Conservation (phyloP, 2,113 vertebrate genomes). For the Brienomyrus brachyistius region DNA sequence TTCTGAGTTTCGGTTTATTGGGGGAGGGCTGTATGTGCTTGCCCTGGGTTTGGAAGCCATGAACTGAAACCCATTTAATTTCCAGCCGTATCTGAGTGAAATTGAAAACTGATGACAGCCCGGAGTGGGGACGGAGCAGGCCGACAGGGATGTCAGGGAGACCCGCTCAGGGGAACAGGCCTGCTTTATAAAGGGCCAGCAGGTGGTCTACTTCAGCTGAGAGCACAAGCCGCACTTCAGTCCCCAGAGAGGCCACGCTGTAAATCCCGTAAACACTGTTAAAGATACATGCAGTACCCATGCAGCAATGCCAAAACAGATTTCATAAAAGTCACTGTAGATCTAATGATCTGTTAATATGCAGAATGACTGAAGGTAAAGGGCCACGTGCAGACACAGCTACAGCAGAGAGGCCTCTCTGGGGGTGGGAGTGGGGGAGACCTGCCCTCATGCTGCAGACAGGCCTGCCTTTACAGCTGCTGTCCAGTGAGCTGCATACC, state of each 20-base stretch:
- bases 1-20: neutral
- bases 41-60: neutral
- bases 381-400: neutral
- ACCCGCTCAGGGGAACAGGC: neutral
- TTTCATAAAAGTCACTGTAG: neutral
- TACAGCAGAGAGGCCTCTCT: neutral
- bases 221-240: neutral
- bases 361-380: neutral
- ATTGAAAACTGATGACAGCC: neutral
- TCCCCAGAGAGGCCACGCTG: neutral
- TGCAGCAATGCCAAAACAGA: neutral
- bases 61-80: neutral
- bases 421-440: neutral
- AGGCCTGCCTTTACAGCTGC: neutral
- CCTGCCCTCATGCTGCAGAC: neutral
- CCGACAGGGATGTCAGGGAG: neutral
- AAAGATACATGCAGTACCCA: neutral
- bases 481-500: slow-evolving; percentile 9
- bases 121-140: neutral
- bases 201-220: neutral
- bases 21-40: neutral
- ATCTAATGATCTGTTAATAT: neutral
- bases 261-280: neutral
- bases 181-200: neutral
- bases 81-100: neutral